Percentiles rank a stretch among this genome's conserved stretches.
Evolutionary conservation across 2,888 invertebrate species (phyloP).

Genomic region (Bhutanitis thaidina): DNA sequence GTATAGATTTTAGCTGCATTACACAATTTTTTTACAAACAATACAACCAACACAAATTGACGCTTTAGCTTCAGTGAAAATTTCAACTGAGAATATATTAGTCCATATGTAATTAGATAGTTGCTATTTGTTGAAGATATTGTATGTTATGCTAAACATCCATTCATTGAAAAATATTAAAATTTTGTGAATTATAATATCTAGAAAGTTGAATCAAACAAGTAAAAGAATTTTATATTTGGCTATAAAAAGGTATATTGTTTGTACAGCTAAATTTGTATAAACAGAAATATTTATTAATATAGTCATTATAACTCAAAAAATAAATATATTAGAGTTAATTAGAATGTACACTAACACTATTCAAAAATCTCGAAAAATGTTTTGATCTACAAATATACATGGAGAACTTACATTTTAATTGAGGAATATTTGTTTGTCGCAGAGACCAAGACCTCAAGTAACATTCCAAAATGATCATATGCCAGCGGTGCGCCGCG

Average conservation of each 20-base stretch:
- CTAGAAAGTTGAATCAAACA: too few species aligned
- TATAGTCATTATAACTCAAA: too few species aligned
- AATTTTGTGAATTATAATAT: too few species aligned
- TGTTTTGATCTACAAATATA: background rate
- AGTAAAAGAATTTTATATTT: too few species aligned
- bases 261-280: too few species aligned
- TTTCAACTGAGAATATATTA: background rate
- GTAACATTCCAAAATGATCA: slow-evolving; percentile 77
- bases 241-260: too few species aligned
- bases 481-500: slow-evolving; percentile 29
- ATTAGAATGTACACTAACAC: too few species aligned
- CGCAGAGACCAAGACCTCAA: slow-evolving; percentile 72
- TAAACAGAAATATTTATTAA: too few species aligned
- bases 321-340: too few species aligned
- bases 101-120: slow-evolving; percentile 9
- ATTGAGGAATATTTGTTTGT: slow-evolving; percentile 66
- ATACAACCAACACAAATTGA: background rate
- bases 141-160: background rate
- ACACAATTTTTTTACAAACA: background rate
- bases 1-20: background rate
- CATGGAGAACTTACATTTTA: slow-evolving; percentile 48
- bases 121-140: slow-evolving; percentile 3
- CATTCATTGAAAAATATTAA: background rate
- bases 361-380: too few species aligned
- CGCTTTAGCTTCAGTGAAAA: slow-evolving; percentile 12